Base-by-base conservation (phyloP, 2,113 vertebrate species). In the Megalops atlanticus region DNA sequence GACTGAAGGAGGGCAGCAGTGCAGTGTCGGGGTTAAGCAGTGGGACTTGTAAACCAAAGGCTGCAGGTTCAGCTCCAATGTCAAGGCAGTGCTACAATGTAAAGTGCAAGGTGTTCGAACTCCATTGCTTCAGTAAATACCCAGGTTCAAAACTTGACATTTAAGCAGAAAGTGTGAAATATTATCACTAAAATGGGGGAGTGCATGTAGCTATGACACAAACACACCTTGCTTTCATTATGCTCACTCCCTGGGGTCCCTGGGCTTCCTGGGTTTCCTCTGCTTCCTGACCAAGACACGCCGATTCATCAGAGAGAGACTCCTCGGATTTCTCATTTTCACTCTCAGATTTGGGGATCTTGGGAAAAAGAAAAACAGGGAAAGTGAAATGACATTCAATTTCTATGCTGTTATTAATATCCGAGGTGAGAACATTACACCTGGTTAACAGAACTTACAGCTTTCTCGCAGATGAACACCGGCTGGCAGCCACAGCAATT, bases 221-320 rank as follows among this genome's bases (percentile, higher is more conserved):
- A n/a, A n/a, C n/a, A 90, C 76, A 99, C 98, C 96, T 98, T 86
- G 97, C 97, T 94, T 93, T 96, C 80, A 86, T 92, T 80, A 97
- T 45, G 54, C 95, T 86, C 36, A 99, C 92, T 5, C 95, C 91
- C 82, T 93, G 84, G 1, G 93, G 91, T 54, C 85, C 91, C 16
- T 82, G 16, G 80, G 89, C 87, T 58, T 33, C 79, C 41, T 85
- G 81, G 1, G 85, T 18, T 52, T 76, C 33, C 58, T 41, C 39
- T 1, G 33, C 27, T 33, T 27, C 39, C 78, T 68, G 83, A 69
- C 91, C 89, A 72, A 31, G 18, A 80, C 8, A 33, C 18, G 68
- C 43, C 75, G 43, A 83, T 70, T 92, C 90, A 70, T 84, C 84
- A 24, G 79, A 52, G 45, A 79, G 89, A 45, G 77, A 79, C 36